Evolutionary conservation across 1,140 invertebrate genomes (phyloP).

Genomic region (Sitobion miscanthi): DNA sequence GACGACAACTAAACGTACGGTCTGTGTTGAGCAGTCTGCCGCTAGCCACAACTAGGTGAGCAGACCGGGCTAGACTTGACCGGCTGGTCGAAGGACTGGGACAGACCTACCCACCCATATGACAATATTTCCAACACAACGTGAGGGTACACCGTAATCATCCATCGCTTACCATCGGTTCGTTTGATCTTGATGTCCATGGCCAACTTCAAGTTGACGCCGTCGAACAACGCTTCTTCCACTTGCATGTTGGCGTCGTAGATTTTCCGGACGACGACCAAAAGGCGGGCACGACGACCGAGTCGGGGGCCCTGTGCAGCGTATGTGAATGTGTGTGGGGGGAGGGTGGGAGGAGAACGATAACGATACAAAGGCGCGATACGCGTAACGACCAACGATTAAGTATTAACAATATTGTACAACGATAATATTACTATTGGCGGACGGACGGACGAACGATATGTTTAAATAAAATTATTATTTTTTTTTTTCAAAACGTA

Average conservation of each 20-base stretch:
- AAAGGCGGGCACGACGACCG: background rate
- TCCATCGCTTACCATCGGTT: conserved; percentile 33
- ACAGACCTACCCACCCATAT: background rate
- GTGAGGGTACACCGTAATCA: background rate
- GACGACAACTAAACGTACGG: background rate
- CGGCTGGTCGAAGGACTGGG: background rate
- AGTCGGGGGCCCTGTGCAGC: no score
- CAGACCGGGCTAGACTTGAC: background rate
- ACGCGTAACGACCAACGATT: background rate
- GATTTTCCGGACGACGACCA: background rate
- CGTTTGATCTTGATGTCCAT: conserved; percentile 55
- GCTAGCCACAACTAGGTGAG: background rate
- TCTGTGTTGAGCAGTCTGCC: background rate
- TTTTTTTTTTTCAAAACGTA: background rate
- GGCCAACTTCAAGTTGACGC: conserved; percentile 45
- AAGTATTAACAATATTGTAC: background rate
- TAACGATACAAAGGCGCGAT: conserved; percentile 12
- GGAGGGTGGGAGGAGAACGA: background rate
- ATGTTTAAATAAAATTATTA: background rate
- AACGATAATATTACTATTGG: background rate
- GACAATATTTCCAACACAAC: background rate
- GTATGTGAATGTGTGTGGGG: background rate
- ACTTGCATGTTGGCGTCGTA: conserved; percentile 34
- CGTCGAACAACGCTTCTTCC: conserved; percentile 29
- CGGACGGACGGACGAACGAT: background rate